Conservation (phyloP, 2,797 vertebrate species). For the Aeoliscus strigatus region DNA sequence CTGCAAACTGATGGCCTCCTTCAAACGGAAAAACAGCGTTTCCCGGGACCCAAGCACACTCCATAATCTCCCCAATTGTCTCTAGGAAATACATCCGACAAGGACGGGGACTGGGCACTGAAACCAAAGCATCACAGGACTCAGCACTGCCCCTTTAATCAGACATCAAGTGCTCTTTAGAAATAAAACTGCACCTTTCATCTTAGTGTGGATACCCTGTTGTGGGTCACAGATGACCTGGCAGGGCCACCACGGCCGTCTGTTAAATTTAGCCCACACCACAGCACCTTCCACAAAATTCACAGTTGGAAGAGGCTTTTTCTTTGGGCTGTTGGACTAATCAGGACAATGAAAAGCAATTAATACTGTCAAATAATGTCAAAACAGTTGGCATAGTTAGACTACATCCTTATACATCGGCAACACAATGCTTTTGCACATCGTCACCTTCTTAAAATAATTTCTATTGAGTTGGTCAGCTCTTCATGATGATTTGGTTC, state of each 20-base stretch:
- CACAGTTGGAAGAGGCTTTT: constrained; percentile 79
- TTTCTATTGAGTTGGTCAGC: no score
- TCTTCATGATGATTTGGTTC: no score
- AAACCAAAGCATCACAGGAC: constrained; percentile 3
- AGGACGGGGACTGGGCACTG: constrained; percentile 81
- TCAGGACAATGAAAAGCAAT: constrained; percentile 34
- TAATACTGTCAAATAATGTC: background rate
- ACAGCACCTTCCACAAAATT: constrained; percentile 88
- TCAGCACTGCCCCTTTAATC: background rate
- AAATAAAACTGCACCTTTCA: constrained; percentile 82
- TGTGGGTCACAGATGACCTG: constrained; percentile 81
- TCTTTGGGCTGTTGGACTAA: constrained; percentile 80
- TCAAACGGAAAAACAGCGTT: constrained; percentile 86
- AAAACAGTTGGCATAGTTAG: background rate
- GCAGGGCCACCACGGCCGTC: constrained; percentile 97
- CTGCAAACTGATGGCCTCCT: constrained; percentile 90
- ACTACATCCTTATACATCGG: background rate
- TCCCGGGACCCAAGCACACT: constrained; percentile 87
- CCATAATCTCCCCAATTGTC: constrained; percentile 85
- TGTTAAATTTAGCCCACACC: constrained; percentile 98
- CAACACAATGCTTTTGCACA: no score
- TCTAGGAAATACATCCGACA: constrained; percentile 91
- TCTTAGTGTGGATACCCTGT: constrained; percentile 85
- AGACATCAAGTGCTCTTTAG: background rate
- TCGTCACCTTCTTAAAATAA: no score